Evolutionary conservation across 1,140 invertebrate species (phyloP).

Genomic region (Paraescarpia echinospica): DNA sequence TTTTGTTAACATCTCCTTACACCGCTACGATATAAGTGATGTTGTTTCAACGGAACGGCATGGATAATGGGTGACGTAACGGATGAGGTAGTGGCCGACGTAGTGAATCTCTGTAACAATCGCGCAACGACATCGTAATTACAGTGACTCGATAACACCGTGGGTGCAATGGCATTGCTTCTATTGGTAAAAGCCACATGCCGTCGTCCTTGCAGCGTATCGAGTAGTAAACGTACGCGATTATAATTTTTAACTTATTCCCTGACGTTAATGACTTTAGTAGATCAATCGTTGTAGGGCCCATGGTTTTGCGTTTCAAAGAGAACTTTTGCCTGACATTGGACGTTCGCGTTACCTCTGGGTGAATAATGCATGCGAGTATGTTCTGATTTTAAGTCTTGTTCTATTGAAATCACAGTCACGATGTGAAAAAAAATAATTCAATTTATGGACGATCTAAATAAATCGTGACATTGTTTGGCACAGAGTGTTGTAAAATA

Average conservation of each 20-base stretch:
- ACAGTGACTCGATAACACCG: background rate
- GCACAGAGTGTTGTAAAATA: background rate
- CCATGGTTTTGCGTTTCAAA: background rate
- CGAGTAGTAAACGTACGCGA: background rate
- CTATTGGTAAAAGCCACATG: background rate
- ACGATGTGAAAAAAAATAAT: background rate
- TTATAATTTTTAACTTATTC: background rate
- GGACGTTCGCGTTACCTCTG: background rate
- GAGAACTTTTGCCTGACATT: background rate
- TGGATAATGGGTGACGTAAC: too few relatives aligned
- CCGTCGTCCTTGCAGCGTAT: background rate
- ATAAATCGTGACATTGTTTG: background rate
- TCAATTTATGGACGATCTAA: background rate
- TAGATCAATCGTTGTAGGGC: background rate
- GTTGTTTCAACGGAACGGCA: background rate
- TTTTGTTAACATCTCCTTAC: too few relatives aligned
- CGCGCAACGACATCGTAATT: background rate
- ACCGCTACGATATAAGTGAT: too few relatives aligned
- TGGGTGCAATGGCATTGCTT: background rate
- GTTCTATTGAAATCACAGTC: background rate
- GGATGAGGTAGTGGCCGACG: too few relatives aligned
- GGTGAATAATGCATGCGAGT: background rate
- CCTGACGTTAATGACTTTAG: background rate
- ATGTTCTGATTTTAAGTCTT: background rate
- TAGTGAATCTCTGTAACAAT: background rate